Conservation (phyloP, 2,113 vertebrate genomes). For the Colaptes auratus region DNA sequence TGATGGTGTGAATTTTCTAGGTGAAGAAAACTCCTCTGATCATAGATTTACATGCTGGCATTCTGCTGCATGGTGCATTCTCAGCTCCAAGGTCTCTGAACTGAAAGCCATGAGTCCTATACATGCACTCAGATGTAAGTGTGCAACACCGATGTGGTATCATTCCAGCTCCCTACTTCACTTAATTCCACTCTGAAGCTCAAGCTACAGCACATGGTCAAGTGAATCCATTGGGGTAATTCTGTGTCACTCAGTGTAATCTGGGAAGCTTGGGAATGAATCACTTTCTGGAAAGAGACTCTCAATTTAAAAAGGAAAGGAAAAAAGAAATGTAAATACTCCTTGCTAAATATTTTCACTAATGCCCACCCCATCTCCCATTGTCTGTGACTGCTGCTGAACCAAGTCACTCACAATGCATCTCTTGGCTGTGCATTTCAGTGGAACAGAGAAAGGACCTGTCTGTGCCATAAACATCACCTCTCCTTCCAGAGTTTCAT, state of each 20-base stretch:
- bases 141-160: background rate
- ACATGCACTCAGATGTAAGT: background rate
- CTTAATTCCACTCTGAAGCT: background rate
- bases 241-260: background rate
- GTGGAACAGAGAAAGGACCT: slow-evolving; percentile 83
- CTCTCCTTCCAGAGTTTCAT: slow-evolving; percentile 86
- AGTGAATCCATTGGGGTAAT: background rate
- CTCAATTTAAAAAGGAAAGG: background rate
- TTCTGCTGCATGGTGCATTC: background rate
- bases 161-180: background rate
- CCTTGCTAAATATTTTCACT: background rate
- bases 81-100: background rate
- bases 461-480: slow-evolving; percentile 83
- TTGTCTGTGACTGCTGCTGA: background rate
- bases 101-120: background rate
- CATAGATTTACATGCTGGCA: background rate
- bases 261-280: background rate
- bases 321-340: background rate
- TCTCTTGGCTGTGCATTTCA: slow-evolving; percentile 88
- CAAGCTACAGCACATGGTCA: background rate
- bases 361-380: background rate
- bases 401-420: slow-evolving; percentile 81
- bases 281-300: background rate
- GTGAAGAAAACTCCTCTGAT: background rate
- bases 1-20: background rate